Percentiles rank a stretch among this genome's conserved stretches.
Conservation (phyloP, 1,140 invertebrate genomes). For the Drosophila kepulauana region DNA sequence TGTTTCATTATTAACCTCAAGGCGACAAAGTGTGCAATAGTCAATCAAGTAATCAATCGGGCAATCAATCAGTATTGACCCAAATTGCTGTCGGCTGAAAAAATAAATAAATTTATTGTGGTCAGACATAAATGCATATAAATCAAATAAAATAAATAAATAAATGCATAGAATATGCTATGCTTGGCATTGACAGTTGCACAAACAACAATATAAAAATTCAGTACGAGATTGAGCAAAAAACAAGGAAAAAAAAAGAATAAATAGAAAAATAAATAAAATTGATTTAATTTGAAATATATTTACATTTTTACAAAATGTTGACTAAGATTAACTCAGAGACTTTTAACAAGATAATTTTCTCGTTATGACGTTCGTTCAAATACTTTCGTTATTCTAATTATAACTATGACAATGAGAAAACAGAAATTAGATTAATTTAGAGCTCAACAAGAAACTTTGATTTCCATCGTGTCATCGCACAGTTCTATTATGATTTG, state of each 20-base stretch:
- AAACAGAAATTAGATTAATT: not conserved
- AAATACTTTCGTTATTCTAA: too few species aligned
- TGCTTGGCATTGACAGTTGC: constrained; percentile 20
- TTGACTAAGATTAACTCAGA: too few species aligned
- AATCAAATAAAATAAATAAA: constrained; percentile 44
- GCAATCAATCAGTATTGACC: constrained; percentile 62
- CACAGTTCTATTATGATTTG: not conserved
- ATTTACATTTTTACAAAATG: constrained; percentile 10
- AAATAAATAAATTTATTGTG: constrained; percentile 46
- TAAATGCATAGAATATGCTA: constrained; percentile 46
- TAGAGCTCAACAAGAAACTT: too few species aligned
- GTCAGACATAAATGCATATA: constrained; percentile 35
- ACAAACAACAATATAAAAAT: constrained; percentile 32
- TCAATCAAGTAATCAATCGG: constrained; percentile 19
- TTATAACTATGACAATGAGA: too few species aligned
- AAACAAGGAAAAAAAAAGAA: not conserved
- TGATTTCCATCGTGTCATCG: not conserved
- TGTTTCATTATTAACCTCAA: not conserved
- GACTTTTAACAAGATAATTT: too few species aligned
- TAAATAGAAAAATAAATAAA: constrained; percentile 3
- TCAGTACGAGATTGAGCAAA: constrained; percentile 10
- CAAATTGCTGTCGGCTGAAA: constrained; percentile 46
- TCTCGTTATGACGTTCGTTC: too few species aligned
- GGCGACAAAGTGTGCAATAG: constrained; percentile 35
- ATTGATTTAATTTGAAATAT: constrained; percentile 1